Base-by-base conservation (phyloP, 2,113 vertebrate genomes). In the Scatophagus argus region DNA sequence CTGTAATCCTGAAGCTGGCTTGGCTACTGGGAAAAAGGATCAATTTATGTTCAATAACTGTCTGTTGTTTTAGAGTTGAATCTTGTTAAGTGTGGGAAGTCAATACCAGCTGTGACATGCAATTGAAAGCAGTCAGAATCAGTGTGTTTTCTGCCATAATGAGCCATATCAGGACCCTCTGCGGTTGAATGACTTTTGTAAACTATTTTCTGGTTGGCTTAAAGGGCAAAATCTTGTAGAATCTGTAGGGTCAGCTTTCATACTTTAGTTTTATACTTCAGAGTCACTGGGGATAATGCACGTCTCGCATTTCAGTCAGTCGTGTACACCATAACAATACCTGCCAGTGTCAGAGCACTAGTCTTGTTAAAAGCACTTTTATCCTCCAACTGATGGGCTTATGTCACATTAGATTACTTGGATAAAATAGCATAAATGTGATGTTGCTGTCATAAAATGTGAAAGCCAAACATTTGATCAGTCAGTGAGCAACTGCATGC, bases 381-480 rank as follows among this genome's bases (percentile, higher is more conserved):
- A 13, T 66, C 29, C 27, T 61, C n/a, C 44, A 23, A 13, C 16
- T 54, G 69, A 59, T 9, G 23, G 43, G 25, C 2, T 47, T 21
- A 19, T 38, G 38, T 74, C 56, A 64, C 34, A 27, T 67, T 11
- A 56, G 19, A 72, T 67, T 60, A 39, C 31, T 25, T 25, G 56
- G 34, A 80, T 39, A 41, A 72, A 69, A 27, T 34, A 54, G 47
- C 14, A 32, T 38, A 41, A 71, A 74, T 76, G 38, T 77, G 27
- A 56, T 29, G n/a, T 49, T 72, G 32, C 36, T 55, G 56, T 19
- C 17, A 19, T 72, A 72, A 12, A 44, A 31, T 64, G 11, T 74
- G 34, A 78, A 83, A 68, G 64, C 73, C 71, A 68, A 77, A 55
- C 49, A 49, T 47, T 62, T 41, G 23, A 72, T 70, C 43, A 51